Evolutionary conservation across 2,888 invertebrate species (phyloP).

Genomic region (Drosophila multiciliata): DNA sequence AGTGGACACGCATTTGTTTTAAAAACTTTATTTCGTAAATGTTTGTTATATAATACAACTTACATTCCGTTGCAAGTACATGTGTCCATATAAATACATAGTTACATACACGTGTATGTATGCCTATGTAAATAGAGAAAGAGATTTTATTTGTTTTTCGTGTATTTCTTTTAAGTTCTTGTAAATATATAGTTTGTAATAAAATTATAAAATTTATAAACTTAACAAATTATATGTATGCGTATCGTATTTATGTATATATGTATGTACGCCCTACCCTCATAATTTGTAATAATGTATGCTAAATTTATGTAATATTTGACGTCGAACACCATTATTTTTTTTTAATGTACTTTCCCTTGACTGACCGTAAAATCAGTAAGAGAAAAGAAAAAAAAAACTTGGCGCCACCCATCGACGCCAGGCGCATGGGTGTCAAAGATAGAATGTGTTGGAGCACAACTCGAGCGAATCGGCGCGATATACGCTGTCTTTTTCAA

Average conservation of each 20-base stretch:
- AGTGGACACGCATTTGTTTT: constrained; percentile 43
- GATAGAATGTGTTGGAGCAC: constrained; percentile 7
- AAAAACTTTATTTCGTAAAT: constrained; percentile 67
- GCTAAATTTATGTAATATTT: constrained; percentile 3
- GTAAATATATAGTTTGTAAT: constrained; percentile 56
- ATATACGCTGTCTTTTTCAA: constrained; percentile 2
- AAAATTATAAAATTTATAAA: constrained; percentile 64
- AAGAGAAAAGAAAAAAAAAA: background rate
- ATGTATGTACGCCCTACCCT: constrained; percentile 2
- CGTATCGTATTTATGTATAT: constrained; percentile 11
- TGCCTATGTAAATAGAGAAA: constrained; percentile 37
- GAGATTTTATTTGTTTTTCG: constrained; percentile 27
- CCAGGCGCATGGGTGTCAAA: constrained; percentile 4
- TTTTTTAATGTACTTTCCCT: background rate
- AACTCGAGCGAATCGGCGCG: constrained; percentile 4
- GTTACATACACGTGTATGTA: constrained; percentile 30
- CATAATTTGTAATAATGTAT: constrained; percentile 6
- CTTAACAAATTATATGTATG: constrained; percentile 57
- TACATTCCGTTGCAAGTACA: constrained; percentile 47
- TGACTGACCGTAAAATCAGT: background rate
- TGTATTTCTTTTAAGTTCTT: constrained; percentile 31
- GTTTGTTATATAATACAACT: constrained; percentile 64
- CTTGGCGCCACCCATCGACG: constrained; percentile 9
- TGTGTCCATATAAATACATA: constrained; percentile 52
- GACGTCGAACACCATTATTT: constrained; percentile 7